These are phyloP conservation scores for Dinothrombium tinctorium DNA, from an alignment of 1,140 invertebrate genomes.

Conservation along the genomic window DNA sequence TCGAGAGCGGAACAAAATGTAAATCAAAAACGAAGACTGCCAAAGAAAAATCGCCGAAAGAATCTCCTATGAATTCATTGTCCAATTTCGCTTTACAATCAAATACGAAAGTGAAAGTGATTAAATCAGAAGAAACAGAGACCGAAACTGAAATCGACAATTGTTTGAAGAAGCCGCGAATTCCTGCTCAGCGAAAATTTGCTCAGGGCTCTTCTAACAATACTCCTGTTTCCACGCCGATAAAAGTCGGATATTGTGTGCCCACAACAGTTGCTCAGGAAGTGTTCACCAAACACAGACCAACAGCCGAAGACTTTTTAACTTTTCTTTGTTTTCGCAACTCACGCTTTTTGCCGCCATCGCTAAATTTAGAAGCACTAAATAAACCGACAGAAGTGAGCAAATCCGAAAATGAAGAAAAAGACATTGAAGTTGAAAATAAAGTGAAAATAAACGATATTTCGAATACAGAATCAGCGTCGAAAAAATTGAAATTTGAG, in stretches of 20 bases:
- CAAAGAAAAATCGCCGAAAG: background rate
- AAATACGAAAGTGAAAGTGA: background rate
- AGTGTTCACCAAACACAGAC: background rate
- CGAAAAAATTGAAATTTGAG: no score
- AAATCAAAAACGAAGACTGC: background rate
- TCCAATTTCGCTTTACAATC: background rate
- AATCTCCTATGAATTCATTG: background rate
- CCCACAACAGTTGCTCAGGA: background rate
- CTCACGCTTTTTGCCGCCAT: background rate
- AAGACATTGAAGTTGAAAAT: no score
- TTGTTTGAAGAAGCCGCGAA: background rate
- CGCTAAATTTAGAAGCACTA: background rate
- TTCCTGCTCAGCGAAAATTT: background rate
- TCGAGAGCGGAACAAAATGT: background rate
- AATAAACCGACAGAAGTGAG: no score
- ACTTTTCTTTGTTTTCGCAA: background rate
- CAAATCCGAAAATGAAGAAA: no score
- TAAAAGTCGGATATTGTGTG: background rate
- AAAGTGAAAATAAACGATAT: no score
- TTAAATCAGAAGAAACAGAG: background rate
- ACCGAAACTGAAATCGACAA: background rate
- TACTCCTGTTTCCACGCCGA: background rate
- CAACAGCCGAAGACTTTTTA: slow-evolving; percentile 1
- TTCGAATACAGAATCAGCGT: no score
- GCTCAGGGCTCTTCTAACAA: background rate